Conservation (phyloP, 2,888 invertebrate species). For the Epinotia demarniana region DNA sequence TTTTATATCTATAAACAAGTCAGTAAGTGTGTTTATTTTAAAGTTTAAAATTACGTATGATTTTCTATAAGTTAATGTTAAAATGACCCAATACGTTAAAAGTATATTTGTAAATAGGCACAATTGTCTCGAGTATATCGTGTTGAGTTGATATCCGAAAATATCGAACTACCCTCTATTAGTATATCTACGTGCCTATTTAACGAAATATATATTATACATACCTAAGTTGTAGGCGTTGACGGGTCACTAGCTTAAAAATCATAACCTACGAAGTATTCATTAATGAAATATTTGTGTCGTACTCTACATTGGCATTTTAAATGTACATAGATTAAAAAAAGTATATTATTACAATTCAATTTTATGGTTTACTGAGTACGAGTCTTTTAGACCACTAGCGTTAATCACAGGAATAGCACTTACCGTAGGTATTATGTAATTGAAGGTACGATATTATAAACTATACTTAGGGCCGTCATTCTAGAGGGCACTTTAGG, state of each 20-base stretch:
- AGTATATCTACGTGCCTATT: not conserved
- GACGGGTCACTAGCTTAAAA: conserved; percentile 12
- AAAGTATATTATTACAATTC: not conserved
- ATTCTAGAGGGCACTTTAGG: too few relatives aligned
- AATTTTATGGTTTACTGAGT: not conserved
- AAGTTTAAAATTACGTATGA: not conserved
- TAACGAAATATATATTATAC: too few relatives aligned
- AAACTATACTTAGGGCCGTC: not conserved
- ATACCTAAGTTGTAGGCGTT: not conserved
- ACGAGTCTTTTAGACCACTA: not conserved
- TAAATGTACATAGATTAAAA: conserved; percentile 18
- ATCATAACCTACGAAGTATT: conserved; percentile 30
- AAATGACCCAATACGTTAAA: not conserved
- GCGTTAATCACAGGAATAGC: not conserved
- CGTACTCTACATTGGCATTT: conserved; percentile 46
- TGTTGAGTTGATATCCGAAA: not conserved
- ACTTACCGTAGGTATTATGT: not conserved
- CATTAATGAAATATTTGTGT: conserved; percentile 38
- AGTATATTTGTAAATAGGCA: not conserved
- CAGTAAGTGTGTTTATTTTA: conserved; percentile 71
- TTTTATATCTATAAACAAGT: conserved; percentile 71
- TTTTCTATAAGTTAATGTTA: not conserved
- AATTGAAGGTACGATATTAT: not conserved
- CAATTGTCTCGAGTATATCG: too few relatives aligned
- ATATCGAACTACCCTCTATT: not conserved